Conservation (phyloP, 2,797 vertebrate genomes). For the Sebastes oblongus region DNA sequence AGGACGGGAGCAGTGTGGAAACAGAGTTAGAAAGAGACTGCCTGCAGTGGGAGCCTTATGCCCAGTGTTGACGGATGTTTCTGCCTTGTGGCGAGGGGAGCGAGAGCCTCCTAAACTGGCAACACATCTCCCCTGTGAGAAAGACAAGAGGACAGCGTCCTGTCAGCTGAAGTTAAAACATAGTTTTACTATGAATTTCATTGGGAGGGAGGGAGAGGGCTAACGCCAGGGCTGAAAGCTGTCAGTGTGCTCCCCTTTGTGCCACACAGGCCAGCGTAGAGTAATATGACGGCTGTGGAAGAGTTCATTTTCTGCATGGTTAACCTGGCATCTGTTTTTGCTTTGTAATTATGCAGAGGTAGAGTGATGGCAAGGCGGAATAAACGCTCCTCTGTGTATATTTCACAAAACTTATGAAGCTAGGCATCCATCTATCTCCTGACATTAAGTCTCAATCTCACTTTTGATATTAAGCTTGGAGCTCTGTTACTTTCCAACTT, state of each 20-base stretch:
- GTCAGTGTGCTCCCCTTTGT: slow-evolving; percentile 54
- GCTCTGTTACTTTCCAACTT: slow-evolving; percentile 42
- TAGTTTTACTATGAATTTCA: slow-evolving; percentile 48
- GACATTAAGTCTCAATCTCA: slow-evolving; percentile 26
- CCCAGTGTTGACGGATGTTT: slow-evolving; percentile 65
- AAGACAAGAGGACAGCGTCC: slow-evolving; percentile 45
- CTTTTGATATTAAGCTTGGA: slow-evolving; percentile 46
- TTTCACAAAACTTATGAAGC: slow-evolving; percentile 64
- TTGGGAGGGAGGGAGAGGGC: neutral
- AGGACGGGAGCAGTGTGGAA: slow-evolving; percentile 36
- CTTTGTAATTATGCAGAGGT: slow-evolving; percentile 73
- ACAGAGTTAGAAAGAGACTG: slow-evolving; percentile 39
- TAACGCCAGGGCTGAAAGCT: slow-evolving; percentile 56
- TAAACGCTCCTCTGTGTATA: slow-evolving; percentile 67
- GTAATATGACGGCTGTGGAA: slow-evolving; percentile 57
- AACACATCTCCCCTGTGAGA: slow-evolving; percentile 33
- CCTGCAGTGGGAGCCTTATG: slow-evolving; percentile 43
- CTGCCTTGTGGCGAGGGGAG: slow-evolving; percentile 52
- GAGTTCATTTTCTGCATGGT: slow-evolving; percentile 82
- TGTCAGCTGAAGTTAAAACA: slow-evolving; percentile 59
- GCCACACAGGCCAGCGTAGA: slow-evolving; percentile 57
- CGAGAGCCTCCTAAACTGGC: slow-evolving; percentile 42
- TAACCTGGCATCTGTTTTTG: slow-evolving; percentile 80
- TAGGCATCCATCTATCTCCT: slow-evolving; percentile 51
- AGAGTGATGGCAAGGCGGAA: slow-evolving; percentile 59